A percentile compares a stretch with the other conserved stretches of the same genome.
Evolutionary conservation across 2,888 invertebrate genomes (phyloP).

Genomic region (Lathronympha strigana): DNA sequence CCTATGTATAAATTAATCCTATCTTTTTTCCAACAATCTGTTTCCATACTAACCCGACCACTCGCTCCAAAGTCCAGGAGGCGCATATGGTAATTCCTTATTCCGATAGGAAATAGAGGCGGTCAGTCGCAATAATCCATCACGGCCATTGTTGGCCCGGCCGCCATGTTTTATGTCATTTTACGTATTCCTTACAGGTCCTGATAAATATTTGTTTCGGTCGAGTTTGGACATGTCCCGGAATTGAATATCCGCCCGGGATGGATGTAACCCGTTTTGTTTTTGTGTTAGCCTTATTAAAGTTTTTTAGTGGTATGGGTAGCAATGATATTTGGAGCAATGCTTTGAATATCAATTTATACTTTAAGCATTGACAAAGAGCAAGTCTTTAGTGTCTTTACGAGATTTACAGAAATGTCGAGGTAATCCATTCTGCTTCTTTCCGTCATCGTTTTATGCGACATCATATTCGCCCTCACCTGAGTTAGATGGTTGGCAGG

Average conservation of each 20-base stretch:
- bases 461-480: no score
- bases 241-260: slow-evolving; percentile 83
- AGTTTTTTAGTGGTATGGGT: slow-evolving; percentile 21
- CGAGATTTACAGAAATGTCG: no score
- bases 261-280: slow-evolving; percentile 63
- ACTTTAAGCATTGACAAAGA: no score
- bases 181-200: slow-evolving; percentile 83
- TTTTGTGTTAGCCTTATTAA: slow-evolving; percentile 67
- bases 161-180: slow-evolving; percentile 79
- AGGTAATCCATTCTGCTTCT: no score
- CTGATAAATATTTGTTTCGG: slow-evolving; percentile 83
- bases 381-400: no score
- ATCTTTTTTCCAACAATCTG: slow-evolving; percentile 43
- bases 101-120: slow-evolving; percentile 83
- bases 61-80: slow-evolving; percentile 64
- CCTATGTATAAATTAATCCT: no score
- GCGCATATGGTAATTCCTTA: slow-evolving; percentile 84
- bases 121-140: slow-evolving; percentile 84
- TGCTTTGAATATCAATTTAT: background rate
- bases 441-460: no score
- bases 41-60: slow-evolving; percentile 55
- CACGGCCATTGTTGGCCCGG: slow-evolving; percentile 74
- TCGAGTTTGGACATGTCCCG: slow-evolving; percentile 76
- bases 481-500: no score
- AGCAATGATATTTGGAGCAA: background rate